phyloP scores from a whole-genome alignment of 2,888 invertebrate genomes.

The Lasiommata megera region DNA sequence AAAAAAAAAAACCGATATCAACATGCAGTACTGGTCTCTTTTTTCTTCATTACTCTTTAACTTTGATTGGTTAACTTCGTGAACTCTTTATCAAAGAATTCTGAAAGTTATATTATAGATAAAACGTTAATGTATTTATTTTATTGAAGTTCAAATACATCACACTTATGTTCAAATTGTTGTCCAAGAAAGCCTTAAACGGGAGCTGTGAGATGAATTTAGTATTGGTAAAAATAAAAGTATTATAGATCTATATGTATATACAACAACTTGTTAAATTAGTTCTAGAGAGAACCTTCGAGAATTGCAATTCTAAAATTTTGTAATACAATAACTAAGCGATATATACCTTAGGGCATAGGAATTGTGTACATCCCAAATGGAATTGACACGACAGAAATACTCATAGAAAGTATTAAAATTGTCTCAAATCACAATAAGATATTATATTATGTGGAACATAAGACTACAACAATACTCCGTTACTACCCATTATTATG shows the following conservation, averaged over 20 bases:
- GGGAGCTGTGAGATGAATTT: slow-evolving; percentile 75
- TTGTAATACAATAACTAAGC: not conserved
- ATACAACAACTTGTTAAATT: slow-evolving; percentile 24
- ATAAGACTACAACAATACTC: not conserved
- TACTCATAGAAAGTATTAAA: not conserved
- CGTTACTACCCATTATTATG: not conserved
- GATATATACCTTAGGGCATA: not conserved
- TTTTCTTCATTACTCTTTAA: no score
- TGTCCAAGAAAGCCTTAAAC: slow-evolving; percentile 68
- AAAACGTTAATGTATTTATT: not conserved
- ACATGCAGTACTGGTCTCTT: no score
- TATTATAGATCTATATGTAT: slow-evolving; percentile 37
- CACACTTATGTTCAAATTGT: slow-evolving; percentile 61
- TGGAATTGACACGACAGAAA: not conserved
- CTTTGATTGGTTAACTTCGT: no score
- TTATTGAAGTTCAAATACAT: slow-evolving; percentile 38
- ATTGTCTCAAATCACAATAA: not conserved
- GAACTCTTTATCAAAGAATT: no score
- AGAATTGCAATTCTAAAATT: not conserved
- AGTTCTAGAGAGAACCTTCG: slow-evolving; percentile 9
- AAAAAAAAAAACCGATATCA: no score
- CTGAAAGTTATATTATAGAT: not conserved
- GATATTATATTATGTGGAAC: not conserved
- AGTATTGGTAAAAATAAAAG: slow-evolving; percentile 39
- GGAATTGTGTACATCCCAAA: not conserved